Conservation (phyloP, 2,797 vertebrate species). For the Triplophysa yarkandensis region DNA sequence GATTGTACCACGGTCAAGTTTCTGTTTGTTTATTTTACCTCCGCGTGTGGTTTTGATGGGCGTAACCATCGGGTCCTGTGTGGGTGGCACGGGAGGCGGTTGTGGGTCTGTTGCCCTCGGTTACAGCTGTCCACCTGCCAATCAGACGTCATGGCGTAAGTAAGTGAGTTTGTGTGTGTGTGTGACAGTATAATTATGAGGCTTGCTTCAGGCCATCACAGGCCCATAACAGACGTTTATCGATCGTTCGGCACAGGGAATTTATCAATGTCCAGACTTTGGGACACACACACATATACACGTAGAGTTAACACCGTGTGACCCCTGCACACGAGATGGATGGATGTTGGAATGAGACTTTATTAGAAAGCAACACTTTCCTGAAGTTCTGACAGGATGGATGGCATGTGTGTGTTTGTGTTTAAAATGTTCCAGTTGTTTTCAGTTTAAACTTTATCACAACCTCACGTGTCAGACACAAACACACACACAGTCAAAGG, state of each 20-base stretch:
- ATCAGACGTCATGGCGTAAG: conserved; percentile 68
- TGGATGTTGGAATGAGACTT: conserved; percentile 53
- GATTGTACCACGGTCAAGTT: conserved; percentile 20
- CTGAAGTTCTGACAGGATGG: conserved; percentile 50
- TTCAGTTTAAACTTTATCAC: conserved; percentile 12
- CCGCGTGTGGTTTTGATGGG: conserved; percentile 69
- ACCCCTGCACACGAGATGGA: conserved; percentile 53
- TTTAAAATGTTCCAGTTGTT: conserved; percentile 1
- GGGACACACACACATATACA: conserved; percentile 63
- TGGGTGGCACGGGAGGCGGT: conserved; percentile 79
- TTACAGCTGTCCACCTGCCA: conserved; percentile 82
- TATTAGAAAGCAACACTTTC: conserved; percentile 58
- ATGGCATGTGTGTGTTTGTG: conserved; percentile 27
- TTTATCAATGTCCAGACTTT: conserved; percentile 82
- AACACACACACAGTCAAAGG: conserved; percentile 23
- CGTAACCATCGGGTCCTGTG: conserved; percentile 68
- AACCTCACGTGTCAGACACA: neutral
- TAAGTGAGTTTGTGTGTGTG: conserved; percentile 42
- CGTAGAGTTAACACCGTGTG: conserved; percentile 49
- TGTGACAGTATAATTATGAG: conserved; percentile 98
- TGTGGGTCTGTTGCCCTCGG: conserved; percentile 73
- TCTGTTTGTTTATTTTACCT: conserved; percentile 21
- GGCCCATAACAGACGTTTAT: conserved; percentile 87
- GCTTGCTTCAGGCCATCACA: conserved; percentile 78
- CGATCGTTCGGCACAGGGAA: conserved; percentile 80